These are phyloP conservation scores for Hoplodrina ambigua DNA, from an alignment of 2,888 invertebrate genomes.

Conservation along the genomic window DNA sequence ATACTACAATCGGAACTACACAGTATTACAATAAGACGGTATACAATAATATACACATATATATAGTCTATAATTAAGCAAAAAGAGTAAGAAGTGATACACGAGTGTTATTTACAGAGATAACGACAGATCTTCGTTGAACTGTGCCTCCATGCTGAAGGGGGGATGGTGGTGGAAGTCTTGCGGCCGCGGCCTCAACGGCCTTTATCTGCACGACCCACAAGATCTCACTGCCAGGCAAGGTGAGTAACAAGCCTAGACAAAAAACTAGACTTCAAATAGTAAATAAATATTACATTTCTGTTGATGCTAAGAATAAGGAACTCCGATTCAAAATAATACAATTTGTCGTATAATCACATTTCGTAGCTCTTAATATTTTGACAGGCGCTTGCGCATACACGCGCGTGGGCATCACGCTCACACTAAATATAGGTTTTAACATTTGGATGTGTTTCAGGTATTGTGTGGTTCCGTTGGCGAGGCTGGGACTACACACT, in stretches of 20 bases:
- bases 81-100: slow-evolving; percentile 6
- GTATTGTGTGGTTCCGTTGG: slow-evolving; percentile 98
- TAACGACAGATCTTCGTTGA: slow-evolving; percentile 96
- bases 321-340: background rate
- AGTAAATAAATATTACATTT: background rate
- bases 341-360: background rate
- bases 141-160: slow-evolving; percentile 98
- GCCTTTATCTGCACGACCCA: slow-evolving; percentile 96
- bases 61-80: too few species aligned
- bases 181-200: slow-evolving; percentile 97
- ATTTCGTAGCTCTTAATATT: slow-evolving; percentile 16
- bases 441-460: slow-evolving; percentile 79
- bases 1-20: background rate
- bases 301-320: background rate
- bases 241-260: slow-evolving; percentile 87
- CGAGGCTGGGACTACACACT: slow-evolving; percentile 98
- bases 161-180: slow-evolving; percentile 99
- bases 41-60: too few species aligned
- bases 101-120: slow-evolving; percentile 90
- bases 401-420: background rate
- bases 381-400: slow-evolving; percentile 17
- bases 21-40: background rate
- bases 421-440: background rate
- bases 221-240: slow-evolving; percentile 97
- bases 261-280: background rate